Percentiles rank a stretch among this genome's conserved stretches.
These are phyloP conservation scores for Drosophila testacea DNA, from an alignment of 2,888 invertebrate species.

Conservation along the genomic window DNA sequence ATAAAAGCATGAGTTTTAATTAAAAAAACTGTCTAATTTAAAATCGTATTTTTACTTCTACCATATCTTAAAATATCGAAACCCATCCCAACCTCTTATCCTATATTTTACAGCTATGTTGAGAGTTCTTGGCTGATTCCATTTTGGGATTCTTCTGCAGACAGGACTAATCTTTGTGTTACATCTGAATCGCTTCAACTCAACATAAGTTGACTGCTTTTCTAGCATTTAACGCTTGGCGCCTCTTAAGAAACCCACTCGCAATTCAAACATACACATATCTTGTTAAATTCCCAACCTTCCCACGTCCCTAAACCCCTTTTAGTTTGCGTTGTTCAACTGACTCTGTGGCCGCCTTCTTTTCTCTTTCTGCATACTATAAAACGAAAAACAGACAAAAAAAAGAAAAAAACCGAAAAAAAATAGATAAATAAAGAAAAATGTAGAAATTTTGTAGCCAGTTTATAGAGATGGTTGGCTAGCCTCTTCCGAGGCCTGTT, in stretches of 20 bases:
- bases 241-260: slow-evolving; percentile 36
- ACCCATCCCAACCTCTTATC: too few species aligned
- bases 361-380: slow-evolving; percentile 42
- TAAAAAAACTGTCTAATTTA: too few species aligned
- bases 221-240: slow-evolving; percentile 26
- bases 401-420: neutral
- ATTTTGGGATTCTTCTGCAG: neutral
- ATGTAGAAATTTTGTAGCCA: slow-evolving; percentile 74
- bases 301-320: slow-evolving; percentile 7
- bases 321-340: slow-evolving; percentile 10
- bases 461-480: slow-evolving; percentile 69
- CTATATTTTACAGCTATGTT: neutral
- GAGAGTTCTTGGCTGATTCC: neutral
- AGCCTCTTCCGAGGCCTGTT: slow-evolving; percentile 62
- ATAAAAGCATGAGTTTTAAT: too few species aligned
- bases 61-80: too few species aligned
- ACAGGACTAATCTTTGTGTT: slow-evolving; percentile 36
- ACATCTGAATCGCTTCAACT: slow-evolving; percentile 37
- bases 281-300: slow-evolving; percentile 9
- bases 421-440: slow-evolving; percentile 45
- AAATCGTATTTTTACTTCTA: too few species aligned
- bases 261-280: slow-evolving; percentile 27
- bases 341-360: slow-evolving; percentile 42
- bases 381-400: too few species aligned
- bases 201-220: slow-evolving; percentile 8